Evolutionary conservation across 1,140 invertebrate species (phyloP).

Genomic region (Homarus americanus): DNA sequence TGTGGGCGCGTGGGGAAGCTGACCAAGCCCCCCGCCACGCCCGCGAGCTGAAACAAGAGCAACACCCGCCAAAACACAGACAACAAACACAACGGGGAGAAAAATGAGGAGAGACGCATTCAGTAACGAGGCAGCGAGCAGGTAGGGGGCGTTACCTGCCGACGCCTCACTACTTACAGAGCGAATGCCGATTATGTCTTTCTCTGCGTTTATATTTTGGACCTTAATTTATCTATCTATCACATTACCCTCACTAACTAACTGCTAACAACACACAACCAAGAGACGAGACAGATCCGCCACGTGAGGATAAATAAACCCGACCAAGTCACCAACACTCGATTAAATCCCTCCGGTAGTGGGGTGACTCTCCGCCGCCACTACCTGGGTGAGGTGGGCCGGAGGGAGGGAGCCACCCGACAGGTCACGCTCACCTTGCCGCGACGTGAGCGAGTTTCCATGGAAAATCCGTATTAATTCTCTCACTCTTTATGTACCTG

Average conservation of each 20-base stretch:
- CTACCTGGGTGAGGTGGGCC: conserved; percentile 7
- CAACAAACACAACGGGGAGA: neutral
- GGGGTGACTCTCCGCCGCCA: conserved; percentile 27
- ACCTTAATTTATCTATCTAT: too few relatives aligned
- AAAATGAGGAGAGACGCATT: too few relatives aligned
- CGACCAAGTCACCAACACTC: conserved; percentile 33
- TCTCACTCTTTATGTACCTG: too few relatives aligned
- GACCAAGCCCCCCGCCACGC: too few relatives aligned
- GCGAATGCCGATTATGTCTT: conserved; percentile 53
- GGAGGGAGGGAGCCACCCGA: neutral
- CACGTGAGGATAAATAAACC: neutral
- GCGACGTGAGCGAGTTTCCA: conserved; percentile 7
- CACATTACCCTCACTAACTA: too few relatives aligned
- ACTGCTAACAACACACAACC: neutral
- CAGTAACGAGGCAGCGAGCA: neutral
- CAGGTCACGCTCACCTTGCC: too few relatives aligned
- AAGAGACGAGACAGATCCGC: neutral
- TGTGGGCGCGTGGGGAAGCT: neutral
- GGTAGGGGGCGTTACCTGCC: conserved; percentile 48
- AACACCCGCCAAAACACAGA: neutral
- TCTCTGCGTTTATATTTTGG: too few relatives aligned
- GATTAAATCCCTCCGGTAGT: conserved; percentile 47
- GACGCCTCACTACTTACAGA: conserved; percentile 46
- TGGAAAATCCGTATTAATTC: conserved; percentile 27
- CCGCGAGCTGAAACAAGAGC: neutral